Conservation (phyloP, 2,888 invertebrate genomes). For the Drosophila kanekoi region DNA sequence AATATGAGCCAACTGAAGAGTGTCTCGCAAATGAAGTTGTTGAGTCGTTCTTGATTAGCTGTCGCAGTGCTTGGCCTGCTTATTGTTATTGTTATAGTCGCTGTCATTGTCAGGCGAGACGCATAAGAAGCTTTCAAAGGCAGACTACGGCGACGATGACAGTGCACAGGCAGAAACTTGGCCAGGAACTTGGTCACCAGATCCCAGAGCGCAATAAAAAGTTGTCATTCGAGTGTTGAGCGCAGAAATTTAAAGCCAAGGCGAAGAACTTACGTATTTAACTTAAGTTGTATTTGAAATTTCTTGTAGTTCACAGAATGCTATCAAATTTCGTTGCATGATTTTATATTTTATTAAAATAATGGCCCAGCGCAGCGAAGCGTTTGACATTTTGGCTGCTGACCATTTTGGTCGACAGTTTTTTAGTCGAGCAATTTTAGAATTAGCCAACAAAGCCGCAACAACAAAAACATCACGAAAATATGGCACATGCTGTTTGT, state of each 20-base stretch:
- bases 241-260: slow-evolving; percentile 3
- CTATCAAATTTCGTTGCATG: slow-evolving; percentile 14
- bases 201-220: slow-evolving; percentile 35
- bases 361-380: slow-evolving; percentile 37
- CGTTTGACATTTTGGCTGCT: slow-evolving; percentile 71
- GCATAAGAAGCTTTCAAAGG: slow-evolving; percentile 60
- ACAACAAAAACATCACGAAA: slow-evolving; percentile 35
- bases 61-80: slow-evolving; percentile 24
- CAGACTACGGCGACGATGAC: slow-evolving; percentile 57
- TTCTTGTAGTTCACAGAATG: not conserved
- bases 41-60: slow-evolving; percentile 51
- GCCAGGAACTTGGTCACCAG: not conserved
- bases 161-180: slow-evolving; percentile 37
- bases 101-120: slow-evolving; percentile 51
- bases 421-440: slow-evolving; percentile 52
- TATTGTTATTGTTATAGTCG: slow-evolving; percentile 35
- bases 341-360: slow-evolving; percentile 1
- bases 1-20: slow-evolving; percentile 67
- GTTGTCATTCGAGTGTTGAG: slow-evolving; percentile 10
- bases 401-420: slow-evolving; percentile 64
- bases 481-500: slow-evolving; percentile 61
- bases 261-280: not conserved
- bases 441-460: slow-evolving; percentile 59
- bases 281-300: not conserved
- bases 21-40: slow-evolving; percentile 71